These are phyloP conservation scores for Pterocles burchelli DNA, from an alignment of 2,113 vertebrate species.

Conservation along the genomic window DNA sequence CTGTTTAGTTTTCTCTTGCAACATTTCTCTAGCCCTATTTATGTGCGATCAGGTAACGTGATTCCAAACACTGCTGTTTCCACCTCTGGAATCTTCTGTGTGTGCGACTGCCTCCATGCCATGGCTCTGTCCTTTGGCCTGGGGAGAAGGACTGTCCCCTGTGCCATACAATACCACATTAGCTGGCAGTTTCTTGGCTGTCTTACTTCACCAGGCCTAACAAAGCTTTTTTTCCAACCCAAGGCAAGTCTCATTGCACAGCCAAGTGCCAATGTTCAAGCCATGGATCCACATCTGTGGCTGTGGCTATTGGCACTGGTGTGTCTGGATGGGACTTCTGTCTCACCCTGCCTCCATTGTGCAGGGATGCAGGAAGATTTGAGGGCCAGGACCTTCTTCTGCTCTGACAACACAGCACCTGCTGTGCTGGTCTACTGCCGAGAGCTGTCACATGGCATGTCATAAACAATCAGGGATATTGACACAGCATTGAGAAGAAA, in stretches of 20 bases:
- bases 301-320: neutral
- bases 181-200: neutral
- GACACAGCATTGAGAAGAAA: neutral
- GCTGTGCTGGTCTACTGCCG: neutral
- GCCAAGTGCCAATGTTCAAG: neutral
- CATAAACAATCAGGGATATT: neutral
- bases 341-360: neutral
- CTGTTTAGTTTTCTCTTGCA: neutral
- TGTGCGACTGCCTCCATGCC: neutral
- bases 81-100: neutral
- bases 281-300: neutral
- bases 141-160: neutral
- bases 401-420: neutral
- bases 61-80: neutral
- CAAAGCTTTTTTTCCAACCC: neutral
- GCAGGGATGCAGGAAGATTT: neutral
- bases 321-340: neutral
- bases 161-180: neutral
- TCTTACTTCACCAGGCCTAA: neutral
- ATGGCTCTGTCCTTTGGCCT: neutral
- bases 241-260: neutral
- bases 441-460: neutral
- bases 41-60: rapidly evolving
- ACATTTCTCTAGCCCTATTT: neutral
- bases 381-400: neutral